Conservation (phyloP, 1,140 invertebrate genomes). For the Drosophila watanabei region DNA sequence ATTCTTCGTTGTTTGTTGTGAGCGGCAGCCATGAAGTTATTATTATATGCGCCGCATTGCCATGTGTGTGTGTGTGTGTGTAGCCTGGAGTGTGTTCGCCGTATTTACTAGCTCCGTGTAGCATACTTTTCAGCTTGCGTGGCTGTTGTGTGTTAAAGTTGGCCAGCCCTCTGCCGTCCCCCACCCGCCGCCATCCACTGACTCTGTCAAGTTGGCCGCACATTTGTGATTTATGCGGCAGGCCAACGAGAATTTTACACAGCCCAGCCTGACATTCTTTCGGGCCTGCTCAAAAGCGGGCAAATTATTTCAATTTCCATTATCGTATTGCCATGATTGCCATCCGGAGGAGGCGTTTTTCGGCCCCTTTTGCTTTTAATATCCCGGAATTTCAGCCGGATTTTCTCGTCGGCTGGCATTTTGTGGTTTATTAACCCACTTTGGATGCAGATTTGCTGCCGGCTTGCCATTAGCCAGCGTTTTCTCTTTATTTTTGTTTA, state of each 20-base stretch:
- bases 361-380: slow-evolving; percentile 47
- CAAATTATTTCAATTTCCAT: slow-evolving; percentile 84
- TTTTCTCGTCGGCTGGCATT: slow-evolving; percentile 51
- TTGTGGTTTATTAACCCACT: slow-evolving; percentile 76
- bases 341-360: slow-evolving; percentile 16
- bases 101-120: slow-evolving; percentile 71
- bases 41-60: slow-evolving; percentile 66
- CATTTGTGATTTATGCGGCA: slow-evolving; percentile 79
- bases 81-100: slow-evolving; percentile 24
- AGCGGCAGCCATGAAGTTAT: slow-evolving; percentile 64
- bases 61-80: slow-evolving; percentile 34
- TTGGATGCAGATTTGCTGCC: slow-evolving; percentile 36
- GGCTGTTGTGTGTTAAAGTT: slow-evolving; percentile 81
- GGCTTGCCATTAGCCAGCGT: slow-evolving; percentile 15
- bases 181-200: slow-evolving; percentile 23
- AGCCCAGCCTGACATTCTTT: slow-evolving; percentile 49
- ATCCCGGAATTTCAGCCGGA: slow-evolving; percentile 48
- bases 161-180: slow-evolving; percentile 31
- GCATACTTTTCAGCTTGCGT: slow-evolving; percentile 75
- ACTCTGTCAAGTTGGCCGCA: slow-evolving; percentile 69
- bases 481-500: background rate
- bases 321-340: slow-evolving; percentile 79
- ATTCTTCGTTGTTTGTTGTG: slow-evolving; percentile 72
- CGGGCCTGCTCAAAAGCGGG: slow-evolving; percentile 64
- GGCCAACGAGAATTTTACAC: slow-evolving; percentile 45